Base-by-base conservation (phyloP, 2,797 vertebrate species). In the Hydrophis major region DNA sequence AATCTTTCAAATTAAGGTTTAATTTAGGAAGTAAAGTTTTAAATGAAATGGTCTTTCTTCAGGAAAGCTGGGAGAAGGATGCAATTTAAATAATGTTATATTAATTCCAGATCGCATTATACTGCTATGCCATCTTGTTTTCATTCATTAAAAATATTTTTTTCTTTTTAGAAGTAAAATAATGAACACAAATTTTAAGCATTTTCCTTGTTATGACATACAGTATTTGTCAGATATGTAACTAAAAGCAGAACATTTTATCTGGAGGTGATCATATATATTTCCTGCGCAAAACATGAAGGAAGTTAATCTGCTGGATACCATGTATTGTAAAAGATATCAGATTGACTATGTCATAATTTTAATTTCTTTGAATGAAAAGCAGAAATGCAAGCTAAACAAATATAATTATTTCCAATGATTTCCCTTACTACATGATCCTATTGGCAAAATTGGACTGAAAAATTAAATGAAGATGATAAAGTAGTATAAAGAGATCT, bases 381-480 rank as follows among this genome's bases (percentile, higher is more conserved):
- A 11, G 25, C 90, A 37, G 92, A 92, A 91, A 57, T 91, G 32
- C 94, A 92, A 13, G 86, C 66, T 37, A 93, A 95, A 55, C 56
- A 92, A 94, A 92, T 56, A 1, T 83, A 93, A 86, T 88, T 6
- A 83, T 91, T 0, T 1, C 47, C 11, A 93, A 86, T 88, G 6
- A 83, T 91, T 0, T 1, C 47, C 8, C 57, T 91, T 90, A 20
- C 37, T 94, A 25, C 53, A 25, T 91, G 78, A 7, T 56, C 87
- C 94, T 93, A 63, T 59, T 87, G 95, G 89, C 86, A 95, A 94
- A 96, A 93, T 32, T 89, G 92, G 27, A 0, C 0, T 92, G n/a
- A 53, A 53, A 53, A 53, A 53, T 53, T 53, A 10, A 53, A 53
- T 53, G 50, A 53, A 53, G 50, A 53, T 87, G 74, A 66, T 12